Conservation (phyloP, 23 tunicate genomes). For the Halocynthia aurantium region DNA sequence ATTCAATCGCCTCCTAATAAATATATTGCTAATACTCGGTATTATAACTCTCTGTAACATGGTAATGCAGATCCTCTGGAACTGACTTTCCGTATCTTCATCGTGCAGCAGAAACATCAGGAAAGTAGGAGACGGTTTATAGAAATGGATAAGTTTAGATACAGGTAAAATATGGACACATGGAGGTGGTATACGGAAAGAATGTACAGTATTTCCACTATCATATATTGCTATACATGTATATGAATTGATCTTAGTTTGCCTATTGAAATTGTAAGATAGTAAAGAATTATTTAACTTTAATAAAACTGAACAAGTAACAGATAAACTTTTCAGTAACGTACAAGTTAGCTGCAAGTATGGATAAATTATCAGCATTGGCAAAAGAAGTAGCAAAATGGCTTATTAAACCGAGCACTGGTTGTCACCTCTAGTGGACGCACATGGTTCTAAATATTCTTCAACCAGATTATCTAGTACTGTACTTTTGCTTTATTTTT, state of each 20-base stretch:
- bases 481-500: neutral
- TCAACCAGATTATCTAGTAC: neutral
- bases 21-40: neutral
- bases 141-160: constrained; percentile 92
- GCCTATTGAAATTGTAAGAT: too few species aligned
- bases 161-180: constrained; percentile 28
- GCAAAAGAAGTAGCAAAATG: too few species aligned
- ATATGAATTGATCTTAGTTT: too few species aligned
- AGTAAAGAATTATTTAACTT: too few species aligned
- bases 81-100: constrained; percentile 75
- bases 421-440: neutral
- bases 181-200: neutral
- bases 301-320: too few species aligned
- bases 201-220: neutral
- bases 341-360: too few species aligned
- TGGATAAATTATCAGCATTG: too few species aligned
- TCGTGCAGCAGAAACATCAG: constrained; percentile 34
- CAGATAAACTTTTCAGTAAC: too few species aligned
- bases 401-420: too few species aligned
- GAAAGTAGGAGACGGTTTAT: constrained; percentile 51
- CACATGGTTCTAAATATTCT: neutral
- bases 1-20: neutral
- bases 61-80: constrained; percentile 6
- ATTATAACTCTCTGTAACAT: neutral
- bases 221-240: too few species aligned